phyloP scores from a whole-genome alignment of 2,888 invertebrate genomes.

The Cabera pusaria region DNA sequence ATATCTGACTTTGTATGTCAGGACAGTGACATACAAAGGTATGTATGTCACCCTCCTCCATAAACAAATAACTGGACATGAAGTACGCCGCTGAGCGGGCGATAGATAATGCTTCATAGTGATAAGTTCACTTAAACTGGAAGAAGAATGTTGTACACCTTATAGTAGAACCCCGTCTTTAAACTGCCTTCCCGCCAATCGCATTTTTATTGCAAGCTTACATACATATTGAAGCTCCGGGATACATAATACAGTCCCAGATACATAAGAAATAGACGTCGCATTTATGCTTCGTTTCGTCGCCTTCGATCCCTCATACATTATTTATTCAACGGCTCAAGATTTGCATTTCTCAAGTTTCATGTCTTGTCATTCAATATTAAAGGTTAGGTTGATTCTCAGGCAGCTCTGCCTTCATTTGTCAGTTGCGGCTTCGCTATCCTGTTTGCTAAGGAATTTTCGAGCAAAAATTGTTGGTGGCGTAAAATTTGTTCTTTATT shows the following conservation, averaged over 20 bases:
- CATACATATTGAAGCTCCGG: not conserved
- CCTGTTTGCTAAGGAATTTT: not conserved
- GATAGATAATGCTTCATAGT: too few species aligned
- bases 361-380: constrained; percentile 69
- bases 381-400: constrained; percentile 44
- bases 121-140: too few species aligned
- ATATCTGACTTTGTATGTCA: too few species aligned
- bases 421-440: not conserved
- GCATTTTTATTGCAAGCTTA: not conserved
- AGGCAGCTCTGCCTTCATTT: constrained; percentile 3
- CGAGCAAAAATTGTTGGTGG: too few species aligned
- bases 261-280: constrained; percentile 16
- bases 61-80: too few species aligned
- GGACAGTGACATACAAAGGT: too few species aligned
- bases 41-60: too few species aligned
- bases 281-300: constrained; percentile 20
- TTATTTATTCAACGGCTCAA: constrained; percentile 19
- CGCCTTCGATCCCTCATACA: constrained; percentile 19
- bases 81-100: too few species aligned
- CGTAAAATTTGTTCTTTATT: too few species aligned
- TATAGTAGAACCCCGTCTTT: too few species aligned
- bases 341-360: constrained; percentile 70
- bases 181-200: not conserved
- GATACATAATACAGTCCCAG: constrained; percentile 4
- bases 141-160: too few species aligned